phyloP scores from a whole-genome alignment of 2,797 vertebrate genomes.

The Typhlichthys subterraneus region DNA sequence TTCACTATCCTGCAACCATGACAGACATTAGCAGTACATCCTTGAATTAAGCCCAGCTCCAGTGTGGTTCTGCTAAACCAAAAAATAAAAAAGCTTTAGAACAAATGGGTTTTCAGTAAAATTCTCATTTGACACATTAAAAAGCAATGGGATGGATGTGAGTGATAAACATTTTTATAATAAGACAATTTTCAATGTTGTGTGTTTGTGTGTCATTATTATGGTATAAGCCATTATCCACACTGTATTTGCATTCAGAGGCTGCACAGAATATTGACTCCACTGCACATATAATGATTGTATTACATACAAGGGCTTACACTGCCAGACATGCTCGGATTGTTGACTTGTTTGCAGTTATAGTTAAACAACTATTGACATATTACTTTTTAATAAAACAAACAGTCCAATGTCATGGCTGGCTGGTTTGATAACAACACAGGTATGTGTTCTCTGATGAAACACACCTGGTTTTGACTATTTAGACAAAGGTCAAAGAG shows the following conservation, averaged over 20 bases:
- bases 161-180: constrained; percentile 17
- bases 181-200: constrained; percentile 4
- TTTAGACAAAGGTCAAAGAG: too few relatives aligned
- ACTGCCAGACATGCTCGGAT: too few relatives aligned
- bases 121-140: constrained; percentile 26
- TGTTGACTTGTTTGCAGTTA: too few relatives aligned
- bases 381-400: too few relatives aligned
- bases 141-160: background rate
- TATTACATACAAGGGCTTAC: too few relatives aligned
- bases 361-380: too few relatives aligned
- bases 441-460: constrained; percentile 5
- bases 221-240: too few relatives aligned
- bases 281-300: too few relatives aligned
- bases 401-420: too few relatives aligned
- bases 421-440: background rate
- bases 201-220: background rate
- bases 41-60: constrained; percentile 18
- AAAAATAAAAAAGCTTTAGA: constrained; percentile 24
- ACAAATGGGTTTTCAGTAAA: constrained; percentile 32
- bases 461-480: too few relatives aligned
- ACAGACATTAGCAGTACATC: constrained; percentile 20
- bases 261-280: too few relatives aligned
- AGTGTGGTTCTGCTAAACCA: constrained; percentile 11
- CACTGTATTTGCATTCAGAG: too few relatives aligned
- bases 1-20: constrained; percentile 17